These are phyloP conservation scores for Megaustenia siamemsis DNA, from an alignment of 2,888 invertebrate genomes.

Conservation along the genomic window DNA sequence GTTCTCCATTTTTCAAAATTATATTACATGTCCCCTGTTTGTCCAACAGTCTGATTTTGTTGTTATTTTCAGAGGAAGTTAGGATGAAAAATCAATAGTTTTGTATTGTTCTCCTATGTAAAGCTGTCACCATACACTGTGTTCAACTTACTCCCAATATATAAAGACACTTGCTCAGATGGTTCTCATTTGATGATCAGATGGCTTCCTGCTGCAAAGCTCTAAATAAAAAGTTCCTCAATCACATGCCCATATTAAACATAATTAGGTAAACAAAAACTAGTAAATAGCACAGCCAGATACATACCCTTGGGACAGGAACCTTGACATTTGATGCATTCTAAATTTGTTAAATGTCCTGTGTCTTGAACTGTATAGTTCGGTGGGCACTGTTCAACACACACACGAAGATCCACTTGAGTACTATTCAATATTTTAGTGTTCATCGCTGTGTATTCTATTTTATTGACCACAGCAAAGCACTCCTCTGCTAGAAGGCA, in stretches of 20 bases:
- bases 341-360: constrained; percentile 34
- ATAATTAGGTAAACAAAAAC: not conserved
- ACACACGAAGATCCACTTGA: not conserved
- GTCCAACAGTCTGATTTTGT: too few species aligned
- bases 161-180: too few species aligned
- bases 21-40: too few species aligned
- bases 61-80: too few species aligned
- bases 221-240: too few species aligned
- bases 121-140: too few species aligned
- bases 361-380: constrained; percentile 25
- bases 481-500: constrained; percentile 25
- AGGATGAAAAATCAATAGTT: not conserved
- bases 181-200: too few species aligned
- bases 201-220: too few species aligned
- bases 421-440: constrained; percentile 15
- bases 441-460: not conserved
- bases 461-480: constrained; percentile 3
- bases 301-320: constrained; percentile 79
- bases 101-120: too few species aligned
- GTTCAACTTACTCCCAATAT: too few species aligned
- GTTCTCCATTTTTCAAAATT: too few species aligned
- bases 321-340: constrained; percentile 77
- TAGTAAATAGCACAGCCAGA: not conserved
- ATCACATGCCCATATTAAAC: too few species aligned
- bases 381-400: constrained; percentile 21